Conservation (phyloP, 2,113 vertebrate species). For the Romanogobio albipinnatus region DNA sequence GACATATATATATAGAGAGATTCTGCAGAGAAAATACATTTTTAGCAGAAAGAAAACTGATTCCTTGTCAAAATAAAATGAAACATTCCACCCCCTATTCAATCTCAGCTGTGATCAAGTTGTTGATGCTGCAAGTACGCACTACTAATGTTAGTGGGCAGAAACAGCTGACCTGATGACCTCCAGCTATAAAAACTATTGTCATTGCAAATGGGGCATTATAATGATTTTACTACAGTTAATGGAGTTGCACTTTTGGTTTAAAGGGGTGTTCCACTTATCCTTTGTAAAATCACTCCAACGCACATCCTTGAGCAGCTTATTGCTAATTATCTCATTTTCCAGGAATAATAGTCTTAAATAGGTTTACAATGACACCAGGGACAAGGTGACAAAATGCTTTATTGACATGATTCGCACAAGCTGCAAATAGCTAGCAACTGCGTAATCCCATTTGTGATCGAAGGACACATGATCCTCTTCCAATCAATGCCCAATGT, state of each 20-base stretch:
- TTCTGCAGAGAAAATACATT: too few species aligned
- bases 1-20: too few species aligned
- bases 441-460: constrained; percentile 48
- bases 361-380: constrained; percentile 35
- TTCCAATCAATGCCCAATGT: constrained; percentile 54
- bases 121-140: not conserved
- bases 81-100: too few species aligned
- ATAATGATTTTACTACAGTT: constrained; percentile 1
- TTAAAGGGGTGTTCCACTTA: not conserved
- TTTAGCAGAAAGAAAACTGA: too few species aligned
- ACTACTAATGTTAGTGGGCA: not conserved
- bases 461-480: constrained; percentile 52
- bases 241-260: not conserved
- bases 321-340: constrained; percentile 44
- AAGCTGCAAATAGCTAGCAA: constrained; percentile 43
- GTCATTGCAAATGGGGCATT: not conserved
- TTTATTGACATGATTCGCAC: constrained; percentile 52
- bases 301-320: constrained; percentile 10
- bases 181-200: not conserved
- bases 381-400: constrained; percentile 23
- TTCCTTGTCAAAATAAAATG: too few species aligned
- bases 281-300: constrained; percentile 13
- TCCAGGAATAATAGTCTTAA: constrained; percentile 38
- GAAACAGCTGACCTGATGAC: not conserved
- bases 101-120: too few species aligned